Percentiles rank a stretch among this genome's conserved stretches.
These are phyloP conservation scores for Sebastes hubbsi DNA, from an alignment of 2,797 vertebrate genomes.

Conservation along the genomic window DNA sequence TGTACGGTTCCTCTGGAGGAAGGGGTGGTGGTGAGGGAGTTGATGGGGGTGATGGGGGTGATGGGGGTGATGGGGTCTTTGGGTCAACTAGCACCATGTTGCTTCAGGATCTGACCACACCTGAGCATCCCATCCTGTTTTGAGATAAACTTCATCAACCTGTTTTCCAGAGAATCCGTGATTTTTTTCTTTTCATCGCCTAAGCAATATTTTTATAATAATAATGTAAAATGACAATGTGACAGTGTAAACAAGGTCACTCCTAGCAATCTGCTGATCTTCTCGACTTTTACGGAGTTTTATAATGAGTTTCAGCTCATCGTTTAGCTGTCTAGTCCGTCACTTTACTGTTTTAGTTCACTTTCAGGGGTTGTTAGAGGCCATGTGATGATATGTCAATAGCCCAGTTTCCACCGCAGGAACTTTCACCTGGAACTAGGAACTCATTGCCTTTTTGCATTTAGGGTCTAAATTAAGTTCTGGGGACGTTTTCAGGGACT, in stretches of 20 bases:
- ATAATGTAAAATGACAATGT: not conserved
- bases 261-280: not conserved
- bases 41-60: not conserved
- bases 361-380: too few relatives aligned
- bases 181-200: not conserved
- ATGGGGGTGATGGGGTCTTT: not conserved
- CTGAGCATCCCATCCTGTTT: not conserved
- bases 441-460: too few relatives aligned
- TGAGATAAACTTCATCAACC: not conserved
- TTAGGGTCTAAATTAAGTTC: too few relatives aligned
- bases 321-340: not conserved
- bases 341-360: too few relatives aligned
- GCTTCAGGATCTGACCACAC: not conserved
- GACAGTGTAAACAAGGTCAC: not conserved
- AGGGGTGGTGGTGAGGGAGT: not conserved
- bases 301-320: not conserved
- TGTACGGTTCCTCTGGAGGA: conserved; percentile 24
- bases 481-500: too few relatives aligned
- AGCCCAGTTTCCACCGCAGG: too few relatives aligned
- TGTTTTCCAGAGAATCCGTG: not conserved
- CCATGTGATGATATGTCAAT: too few relatives aligned
- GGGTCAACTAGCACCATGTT: conserved; percentile 9
- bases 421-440: too few relatives aligned
- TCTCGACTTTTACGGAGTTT: not conserved
- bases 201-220: not conserved